A percentile compares a stretch with the other conserved stretches of the same genome.
Evolutionary conservation across 2,797 vertebrate genomes (phyloP).

Genomic region (Semaprochilodus insignis): DNA sequence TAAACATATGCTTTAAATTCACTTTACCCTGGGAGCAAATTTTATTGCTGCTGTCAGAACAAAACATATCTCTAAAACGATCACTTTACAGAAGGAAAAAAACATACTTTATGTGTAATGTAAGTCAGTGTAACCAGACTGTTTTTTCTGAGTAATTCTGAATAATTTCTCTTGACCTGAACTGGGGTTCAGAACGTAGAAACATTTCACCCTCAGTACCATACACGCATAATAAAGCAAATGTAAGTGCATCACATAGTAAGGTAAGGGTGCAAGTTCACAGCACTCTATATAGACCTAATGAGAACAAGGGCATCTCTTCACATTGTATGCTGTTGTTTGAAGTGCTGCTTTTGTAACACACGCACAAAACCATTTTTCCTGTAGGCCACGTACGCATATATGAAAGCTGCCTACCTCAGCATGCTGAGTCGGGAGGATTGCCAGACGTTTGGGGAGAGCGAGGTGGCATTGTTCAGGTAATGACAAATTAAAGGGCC

Average conservation of each 20-base stretch:
- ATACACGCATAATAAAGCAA: too few species aligned
- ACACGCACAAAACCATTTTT: constrained; percentile 13
- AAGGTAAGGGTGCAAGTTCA: not conserved
- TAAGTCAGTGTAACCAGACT: too few species aligned
- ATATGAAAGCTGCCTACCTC: constrained; percentile 98
- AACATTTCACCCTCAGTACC: too few species aligned
- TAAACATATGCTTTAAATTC: too few species aligned
- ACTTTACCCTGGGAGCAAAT: too few species aligned
- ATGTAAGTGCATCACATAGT: not conserved
- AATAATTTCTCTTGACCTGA: too few species aligned
- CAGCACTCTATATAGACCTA: not conserved
- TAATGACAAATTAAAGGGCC: constrained; percentile 63
- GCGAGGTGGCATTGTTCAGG: constrained; percentile 90
- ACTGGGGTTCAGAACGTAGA: too few species aligned
- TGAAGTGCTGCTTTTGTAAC: constrained; percentile 42
- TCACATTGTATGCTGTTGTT: constrained; percentile 40
- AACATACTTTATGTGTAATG: too few species aligned
- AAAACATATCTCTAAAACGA: too few species aligned
- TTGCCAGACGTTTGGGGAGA: constrained; percentile 90
- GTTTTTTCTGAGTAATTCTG: too few species aligned
- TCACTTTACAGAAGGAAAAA: too few species aligned
- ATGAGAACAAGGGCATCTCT: constrained; percentile 27
- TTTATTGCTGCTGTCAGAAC: too few species aligned
- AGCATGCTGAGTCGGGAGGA: constrained; percentile 93
- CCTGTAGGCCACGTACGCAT: constrained; percentile 91